These are phyloP conservation scores for Chymomyza caudatula DNA, from an alignment of 2,888 invertebrate species.

Conservation along the genomic window DNA sequence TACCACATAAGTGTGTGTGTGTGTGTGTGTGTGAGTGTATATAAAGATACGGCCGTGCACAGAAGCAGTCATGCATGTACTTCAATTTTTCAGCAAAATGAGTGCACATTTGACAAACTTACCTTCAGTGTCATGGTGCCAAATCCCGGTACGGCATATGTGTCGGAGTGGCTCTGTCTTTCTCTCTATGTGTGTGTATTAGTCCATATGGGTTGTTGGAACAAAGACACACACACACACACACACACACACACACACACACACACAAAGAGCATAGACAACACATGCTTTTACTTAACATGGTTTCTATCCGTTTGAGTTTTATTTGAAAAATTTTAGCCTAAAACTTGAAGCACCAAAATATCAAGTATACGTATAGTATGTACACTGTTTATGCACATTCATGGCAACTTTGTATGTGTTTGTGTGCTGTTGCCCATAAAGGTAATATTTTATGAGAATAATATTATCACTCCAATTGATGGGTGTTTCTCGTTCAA, in stretches of 20 bases:
- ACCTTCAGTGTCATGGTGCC: conserved; percentile 53
- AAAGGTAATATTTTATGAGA: conserved; percentile 66
- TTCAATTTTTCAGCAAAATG: conserved; percentile 69
- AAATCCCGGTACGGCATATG: conserved; percentile 61
- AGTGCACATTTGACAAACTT: conserved; percentile 70
- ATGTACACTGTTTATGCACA: not conserved
- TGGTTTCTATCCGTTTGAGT: not conserved
- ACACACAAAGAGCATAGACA: not conserved
- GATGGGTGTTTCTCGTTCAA: conserved; percentile 49
- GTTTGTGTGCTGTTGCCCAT: conserved; percentile 32
- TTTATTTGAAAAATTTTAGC: not conserved
- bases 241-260: not conserved
- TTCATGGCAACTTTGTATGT: conserved; percentile 5
- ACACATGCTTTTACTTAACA: not conserved
- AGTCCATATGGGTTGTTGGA: not conserved
- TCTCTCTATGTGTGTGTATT: not conserved
- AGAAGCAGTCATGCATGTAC: conserved; percentile 68
- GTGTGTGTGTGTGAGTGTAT: conserved; percentile 8
- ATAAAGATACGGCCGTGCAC: not conserved
- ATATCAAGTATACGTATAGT: not conserved
- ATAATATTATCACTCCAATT: conserved; percentile 68
- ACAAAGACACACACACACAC: not conserved
- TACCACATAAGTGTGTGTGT: not conserved
- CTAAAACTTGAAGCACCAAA: not conserved
- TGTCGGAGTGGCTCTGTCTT: conserved; percentile 19